Conservation (phyloP, 2,888 invertebrate species). For the Siphonodentalium dalli region DNA sequence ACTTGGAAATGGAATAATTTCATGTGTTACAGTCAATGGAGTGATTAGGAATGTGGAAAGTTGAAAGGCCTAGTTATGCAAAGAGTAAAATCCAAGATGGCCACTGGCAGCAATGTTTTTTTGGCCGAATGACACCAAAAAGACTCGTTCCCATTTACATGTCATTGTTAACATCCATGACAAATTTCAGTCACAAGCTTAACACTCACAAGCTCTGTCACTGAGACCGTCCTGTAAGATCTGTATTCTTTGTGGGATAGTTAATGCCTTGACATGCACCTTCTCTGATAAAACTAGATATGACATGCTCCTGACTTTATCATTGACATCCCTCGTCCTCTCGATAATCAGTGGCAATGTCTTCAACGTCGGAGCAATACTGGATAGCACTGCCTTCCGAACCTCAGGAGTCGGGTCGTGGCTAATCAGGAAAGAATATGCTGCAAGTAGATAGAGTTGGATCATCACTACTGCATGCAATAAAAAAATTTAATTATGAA, state of each 20-base stretch:
- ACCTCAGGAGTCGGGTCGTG: conserved; percentile 80
- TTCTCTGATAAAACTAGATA: conserved; percentile 68
- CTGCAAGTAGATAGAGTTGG: conserved; percentile 35
- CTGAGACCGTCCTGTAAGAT: conserved; percentile 73
- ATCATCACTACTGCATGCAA: no score
- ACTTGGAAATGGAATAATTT: no score
- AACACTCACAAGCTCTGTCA: conserved; percentile 70
- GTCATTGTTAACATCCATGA: no score
- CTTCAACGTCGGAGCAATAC: conserved; percentile 76
- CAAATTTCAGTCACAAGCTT: no score
- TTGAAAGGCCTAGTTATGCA: no score
- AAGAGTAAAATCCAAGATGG: no score
- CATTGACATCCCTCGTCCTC: conserved; percentile 80
- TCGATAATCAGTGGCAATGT: conserved; percentile 77
- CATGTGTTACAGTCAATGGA: no score
- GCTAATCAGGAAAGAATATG: conserved; percentile 58
- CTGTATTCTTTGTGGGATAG: conserved; percentile 73
- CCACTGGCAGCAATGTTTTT: no score
- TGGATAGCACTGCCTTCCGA: conserved; percentile 74
- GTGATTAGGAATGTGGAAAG: no score
- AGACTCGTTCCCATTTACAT: no score
- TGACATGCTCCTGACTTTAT: conserved; percentile 75
- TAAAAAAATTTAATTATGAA: no score
- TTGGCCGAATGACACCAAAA: no score
- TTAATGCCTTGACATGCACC: conserved; percentile 70